phyloP scores from a whole-genome alignment of 2,113 vertebrate genomes.

The Zosterops hypoxanthus region DNA sequence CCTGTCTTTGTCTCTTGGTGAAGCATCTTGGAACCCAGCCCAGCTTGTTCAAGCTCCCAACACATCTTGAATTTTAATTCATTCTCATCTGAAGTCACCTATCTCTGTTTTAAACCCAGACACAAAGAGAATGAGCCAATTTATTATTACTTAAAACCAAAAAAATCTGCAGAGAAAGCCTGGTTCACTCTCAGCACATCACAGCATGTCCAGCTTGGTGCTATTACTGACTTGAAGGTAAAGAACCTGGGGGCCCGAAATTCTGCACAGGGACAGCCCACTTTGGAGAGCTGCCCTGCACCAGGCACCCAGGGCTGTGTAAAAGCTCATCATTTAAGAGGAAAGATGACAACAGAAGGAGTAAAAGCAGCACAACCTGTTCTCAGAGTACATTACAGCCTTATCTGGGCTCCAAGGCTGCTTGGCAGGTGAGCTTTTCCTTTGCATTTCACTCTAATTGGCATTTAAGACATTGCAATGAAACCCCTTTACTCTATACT shows the following conservation, averaged over 20 bases:
- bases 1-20: neutral
- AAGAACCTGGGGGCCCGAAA: neutral
- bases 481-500: neutral
- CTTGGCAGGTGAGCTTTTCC: neutral
- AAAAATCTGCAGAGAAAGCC: neutral
- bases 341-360: neutral
- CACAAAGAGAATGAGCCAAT: neutral
- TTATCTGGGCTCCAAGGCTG: neutral
- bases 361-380: neutral
- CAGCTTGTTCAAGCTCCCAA: conserved; percentile 4
- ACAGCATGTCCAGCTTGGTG: neutral
- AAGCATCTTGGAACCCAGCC: conserved; percentile 34
- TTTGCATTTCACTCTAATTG: neutral
- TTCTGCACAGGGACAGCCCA: neutral
- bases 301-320: neutral
- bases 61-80: conserved; percentile 46
- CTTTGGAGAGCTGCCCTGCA: neutral
- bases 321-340: neutral
- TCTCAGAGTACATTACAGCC: neutral
- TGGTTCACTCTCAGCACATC: neutral
- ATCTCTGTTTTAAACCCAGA: conserved; percentile 15
- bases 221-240: neutral
- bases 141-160: neutral
- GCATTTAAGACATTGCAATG: neutral
- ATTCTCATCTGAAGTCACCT: conserved; percentile 11